These are phyloP conservation scores for Lichenostomus cassidix DNA, from an alignment of 2,113 vertebrate genomes.

Conservation along the genomic window DNA sequence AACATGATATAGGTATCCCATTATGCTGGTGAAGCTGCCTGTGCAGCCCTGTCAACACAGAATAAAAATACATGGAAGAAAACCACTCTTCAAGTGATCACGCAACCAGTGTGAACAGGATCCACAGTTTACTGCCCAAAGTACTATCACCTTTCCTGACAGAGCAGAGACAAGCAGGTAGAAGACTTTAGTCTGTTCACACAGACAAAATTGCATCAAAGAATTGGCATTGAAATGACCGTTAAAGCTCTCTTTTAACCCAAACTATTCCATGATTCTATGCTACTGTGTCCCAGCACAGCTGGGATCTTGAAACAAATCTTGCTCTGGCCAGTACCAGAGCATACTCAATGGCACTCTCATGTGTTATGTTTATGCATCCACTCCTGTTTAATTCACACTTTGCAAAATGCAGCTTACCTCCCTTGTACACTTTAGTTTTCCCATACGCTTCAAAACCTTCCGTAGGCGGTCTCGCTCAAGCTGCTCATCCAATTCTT, in stretches of 20 bases:
- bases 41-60: constrained; percentile 82
- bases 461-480: constrained; percentile 88
- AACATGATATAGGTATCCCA: constrained; percentile 92
- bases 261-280: background rate
- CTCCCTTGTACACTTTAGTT: constrained; percentile 88
- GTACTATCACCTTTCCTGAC: background rate
- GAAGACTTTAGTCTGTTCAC: background rate
- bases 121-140: background rate
- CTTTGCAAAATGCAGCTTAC: constrained; percentile 62
- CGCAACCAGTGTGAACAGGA: background rate
- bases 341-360: background rate
- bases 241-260: background rate
- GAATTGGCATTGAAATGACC: background rate
- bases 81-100: background rate
- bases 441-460: constrained; percentile 89
- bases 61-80: background rate
- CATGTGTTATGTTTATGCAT: background rate
- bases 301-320: background rate
- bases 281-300: background rate
- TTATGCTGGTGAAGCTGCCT: constrained; percentile 92
- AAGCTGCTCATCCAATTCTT: constrained; percentile 80
- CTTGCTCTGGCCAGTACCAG: background rate
- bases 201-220: background rate
- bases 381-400: background rate
- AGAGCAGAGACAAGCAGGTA: background rate